Evolutionary conservation across 1,140 invertebrate genomes (phyloP), one percentile per base, ranked within the genome.

Genomic region (Anastatus disparis): DNA sequence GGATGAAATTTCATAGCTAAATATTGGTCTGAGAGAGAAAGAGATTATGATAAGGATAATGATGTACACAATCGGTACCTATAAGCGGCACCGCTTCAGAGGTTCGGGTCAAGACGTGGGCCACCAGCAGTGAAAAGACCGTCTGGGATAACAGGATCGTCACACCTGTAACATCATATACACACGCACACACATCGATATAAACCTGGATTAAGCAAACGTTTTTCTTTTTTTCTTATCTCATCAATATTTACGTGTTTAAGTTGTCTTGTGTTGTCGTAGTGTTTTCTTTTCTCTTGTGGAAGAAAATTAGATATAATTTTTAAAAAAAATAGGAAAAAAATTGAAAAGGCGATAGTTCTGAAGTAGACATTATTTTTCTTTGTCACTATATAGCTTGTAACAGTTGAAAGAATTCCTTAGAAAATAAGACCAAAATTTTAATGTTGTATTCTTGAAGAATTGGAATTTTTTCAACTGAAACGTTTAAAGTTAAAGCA

Each of bases 91-190:
- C 93, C 83, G 96, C 95, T 85, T 99, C 97, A 84, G 95, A 97
- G 83, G 96, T 97, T 89, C 97, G 95, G 86, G 97, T 97, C 87
- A 98, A 96, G 84, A 96, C 93, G 91, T 97, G 91, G 86, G 93
- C 95, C 88, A 99, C 93, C 91, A 99, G 93, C 88, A 99, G 91
- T 87, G 97, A 97, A 91, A 99, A 99, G 88, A 99, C 96, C 89
- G 97, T 98, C 91, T 99, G 93, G 83, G 97, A 98, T 88, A 99
- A 95, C 87, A 99, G 93, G 89, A 99, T 98, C 88, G 96, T 99
- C 85, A 99, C 95, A 93, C 95, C 96, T 98, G 94, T 81, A 94
- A 94, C 90, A 90, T 86, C 76, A 84, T 82, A 81, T 79, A 78
- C 78, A 79, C 82, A 78, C 80, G 76, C 74, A 74, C 73, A 64